These are phyloP conservation scores for Dryadula phaetusa DNA, from an alignment of 2,888 invertebrate species.

Conservation along the genomic window DNA sequence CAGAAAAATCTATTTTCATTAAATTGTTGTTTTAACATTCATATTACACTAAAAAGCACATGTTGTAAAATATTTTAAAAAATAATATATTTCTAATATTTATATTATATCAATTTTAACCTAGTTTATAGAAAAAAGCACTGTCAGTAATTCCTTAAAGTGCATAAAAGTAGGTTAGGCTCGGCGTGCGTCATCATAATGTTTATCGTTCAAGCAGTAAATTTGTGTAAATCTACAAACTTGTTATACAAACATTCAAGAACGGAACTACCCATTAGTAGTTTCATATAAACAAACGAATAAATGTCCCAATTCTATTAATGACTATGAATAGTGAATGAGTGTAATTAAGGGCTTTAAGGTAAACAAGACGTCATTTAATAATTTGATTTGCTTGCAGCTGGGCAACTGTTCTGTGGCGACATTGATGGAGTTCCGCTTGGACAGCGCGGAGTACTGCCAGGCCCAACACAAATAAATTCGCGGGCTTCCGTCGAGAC, in stretches of 20 bases:
- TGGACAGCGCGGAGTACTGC: slow-evolving; percentile 99
- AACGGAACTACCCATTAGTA: slow-evolving; percentile 30
- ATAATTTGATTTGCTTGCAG: slow-evolving; percentile 72
- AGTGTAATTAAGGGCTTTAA: slow-evolving; percentile 26
- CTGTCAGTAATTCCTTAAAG: slow-evolving; percentile 8
- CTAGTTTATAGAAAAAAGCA: slow-evolving; percentile 11
- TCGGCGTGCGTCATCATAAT: slow-evolving; percentile 13
- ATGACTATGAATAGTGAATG: slow-evolving; percentile 27
- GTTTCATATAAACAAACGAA: slow-evolving; percentile 22
- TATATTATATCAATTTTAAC: not conserved
- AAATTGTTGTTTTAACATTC: slow-evolving; percentile 5
- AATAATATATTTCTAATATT: too few relatives aligned
- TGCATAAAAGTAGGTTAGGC: slow-evolving; percentile 24
- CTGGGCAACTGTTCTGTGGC: slow-evolving; percentile 94
- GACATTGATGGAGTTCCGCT: slow-evolving; percentile 99
- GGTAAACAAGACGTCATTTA: slow-evolving; percentile 37
- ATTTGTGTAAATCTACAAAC: slow-evolving; percentile 16
- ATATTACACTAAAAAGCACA: not conserved
- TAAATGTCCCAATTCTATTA: slow-evolving; percentile 25
- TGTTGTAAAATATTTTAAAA: not conserved
- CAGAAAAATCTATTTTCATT: slow-evolving; percentile 35
- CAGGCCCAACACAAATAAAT: slow-evolving; percentile 99
- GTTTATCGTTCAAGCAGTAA: slow-evolving; percentile 28
- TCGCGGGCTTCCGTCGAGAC: slow-evolving; percentile 65
- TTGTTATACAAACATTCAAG: slow-evolving; percentile 27